Evolutionary conservation across 1,140 invertebrate species (phyloP).

Genomic region (Pentalonia nigronervosa): DNA sequence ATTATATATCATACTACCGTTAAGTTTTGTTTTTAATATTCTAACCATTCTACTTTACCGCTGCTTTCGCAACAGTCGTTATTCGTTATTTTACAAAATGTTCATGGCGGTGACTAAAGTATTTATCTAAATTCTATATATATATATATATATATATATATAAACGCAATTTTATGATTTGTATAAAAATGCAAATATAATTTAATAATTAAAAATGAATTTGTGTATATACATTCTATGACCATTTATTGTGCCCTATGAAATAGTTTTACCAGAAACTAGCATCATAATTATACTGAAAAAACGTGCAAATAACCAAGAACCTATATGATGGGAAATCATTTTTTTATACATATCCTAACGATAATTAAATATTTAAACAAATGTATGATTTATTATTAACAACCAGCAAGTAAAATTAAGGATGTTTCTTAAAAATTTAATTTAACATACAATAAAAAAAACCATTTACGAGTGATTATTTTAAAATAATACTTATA

Average conservation of each 20-base stretch:
- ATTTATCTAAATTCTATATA: neutral
- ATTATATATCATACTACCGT: neutral
- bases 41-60: neutral
- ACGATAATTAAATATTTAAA: neutral
- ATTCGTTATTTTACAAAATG: neutral
- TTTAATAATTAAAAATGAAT: too few relatives aligned
- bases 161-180: neutral
- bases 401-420: neutral
- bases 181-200: neutral
- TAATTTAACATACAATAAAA: too few relatives aligned
- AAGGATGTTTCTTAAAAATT: too few relatives aligned
- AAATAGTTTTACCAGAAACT: neutral
- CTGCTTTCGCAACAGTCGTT: neutral
- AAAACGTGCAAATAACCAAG: too few relatives aligned
- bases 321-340: neutral
- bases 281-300: too few relatives aligned
- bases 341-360: too few relatives aligned
- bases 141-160: neutral
- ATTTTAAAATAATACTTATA: too few relatives aligned
- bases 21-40: slow-evolving; percentile 15
- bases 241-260: neutral
- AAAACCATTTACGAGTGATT: too few relatives aligned
- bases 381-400: neutral
- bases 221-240: neutral
- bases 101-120: neutral